Base-by-base conservation (phyloP, 2,113 vertebrate species). In the Corapipo altera region DNA sequence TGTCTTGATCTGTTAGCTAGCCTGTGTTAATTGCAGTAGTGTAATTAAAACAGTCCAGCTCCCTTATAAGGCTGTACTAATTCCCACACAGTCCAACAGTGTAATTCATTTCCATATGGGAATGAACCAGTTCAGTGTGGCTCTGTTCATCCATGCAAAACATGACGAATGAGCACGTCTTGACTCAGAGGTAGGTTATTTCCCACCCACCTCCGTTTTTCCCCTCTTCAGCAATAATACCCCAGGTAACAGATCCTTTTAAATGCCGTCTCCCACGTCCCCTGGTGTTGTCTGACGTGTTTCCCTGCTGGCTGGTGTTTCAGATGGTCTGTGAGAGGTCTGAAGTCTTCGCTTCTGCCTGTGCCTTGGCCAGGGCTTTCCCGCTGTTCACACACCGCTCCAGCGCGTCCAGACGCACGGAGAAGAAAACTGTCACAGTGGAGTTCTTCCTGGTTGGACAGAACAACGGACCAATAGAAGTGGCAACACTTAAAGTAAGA, bases 281-380 rank as follows among this genome's bases (percentile, higher is more conserved):
- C n/a, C 28, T 79, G 3, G 3, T 32, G 76, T 5, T 35, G 43
- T 37, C 46, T 49, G 64, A 49, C 39, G 23, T 77, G n/a, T 91
- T 41, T 78, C 66, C 61, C n/a, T 85, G 51, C 86, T 73, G 82
- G 41, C 82, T 89, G 95, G 19, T 94, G n/a, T 95, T 97, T 37
- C 97, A 99, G 99, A 98, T 99, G 99, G 99, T 99, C 33, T 99
- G 99, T 18, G 99, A 99, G 93, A 98, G 97, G 17, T 97, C 98
- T 0, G 99, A 99, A 9, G 98, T 99, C 70, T 99, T 99, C 3
- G 98, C 99, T 22, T 99, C 99, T 0, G 98, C 98, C 5, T 99
- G 99, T 70, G 99, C 99, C 27, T 97, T 99, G 85, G 98, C 99
- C 88, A 98, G 99, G 52, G 98, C 99, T 43, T 99, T 99, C 95